A percentile compares a stretch with the other conserved stretches of the same genome.
Conservation (phyloP, 2,888 invertebrate species). For the Dioctria rufipes region DNA sequence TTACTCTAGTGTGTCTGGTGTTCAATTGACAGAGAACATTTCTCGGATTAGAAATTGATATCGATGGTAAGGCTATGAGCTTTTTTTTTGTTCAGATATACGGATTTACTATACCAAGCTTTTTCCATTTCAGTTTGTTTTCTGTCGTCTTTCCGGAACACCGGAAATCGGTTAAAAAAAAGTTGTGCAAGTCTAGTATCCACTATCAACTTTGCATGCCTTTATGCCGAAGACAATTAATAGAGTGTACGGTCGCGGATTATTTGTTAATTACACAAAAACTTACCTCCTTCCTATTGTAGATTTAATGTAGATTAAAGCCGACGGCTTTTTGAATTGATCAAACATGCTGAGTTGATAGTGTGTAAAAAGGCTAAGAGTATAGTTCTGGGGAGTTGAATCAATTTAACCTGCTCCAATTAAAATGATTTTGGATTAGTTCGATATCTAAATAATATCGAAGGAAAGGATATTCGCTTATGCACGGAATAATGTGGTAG, state of each 20-base stretch:
- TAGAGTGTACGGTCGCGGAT: too few relatives aligned
- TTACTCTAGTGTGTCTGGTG: not conserved
- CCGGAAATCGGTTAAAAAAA: slow-evolving; percentile 1
- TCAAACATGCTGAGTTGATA: slow-evolving; percentile 28
- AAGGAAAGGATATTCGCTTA: too few relatives aligned
- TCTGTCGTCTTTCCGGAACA: slow-evolving; percentile 10
- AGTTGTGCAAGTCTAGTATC: not conserved
- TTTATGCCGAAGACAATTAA: too few relatives aligned
- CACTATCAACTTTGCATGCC: not conserved
- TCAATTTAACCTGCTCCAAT: too few relatives aligned
- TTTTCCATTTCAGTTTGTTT: slow-evolving; percentile 14
- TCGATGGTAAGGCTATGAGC: too few relatives aligned
- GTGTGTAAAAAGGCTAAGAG: slow-evolving; percentile 8
- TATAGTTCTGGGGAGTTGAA: too few relatives aligned
- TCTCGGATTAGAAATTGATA: slow-evolving; percentile 26
- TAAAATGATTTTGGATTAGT: too few relatives aligned
- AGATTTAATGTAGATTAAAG: too few relatives aligned
- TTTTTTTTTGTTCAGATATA: slow-evolving; percentile 5
- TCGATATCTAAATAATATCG: too few relatives aligned
- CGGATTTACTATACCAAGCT: slow-evolving; percentile 23
- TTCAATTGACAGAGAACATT: slow-evolving; percentile 17
- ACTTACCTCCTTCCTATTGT: too few relatives aligned
- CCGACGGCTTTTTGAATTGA: not conserved
- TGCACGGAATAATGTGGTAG: too few relatives aligned
- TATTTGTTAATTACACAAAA: not conserved